phyloP scores from a whole-genome alignment of 2,888 invertebrate genomes.

The Caenorhabditis angaria region DNA sequence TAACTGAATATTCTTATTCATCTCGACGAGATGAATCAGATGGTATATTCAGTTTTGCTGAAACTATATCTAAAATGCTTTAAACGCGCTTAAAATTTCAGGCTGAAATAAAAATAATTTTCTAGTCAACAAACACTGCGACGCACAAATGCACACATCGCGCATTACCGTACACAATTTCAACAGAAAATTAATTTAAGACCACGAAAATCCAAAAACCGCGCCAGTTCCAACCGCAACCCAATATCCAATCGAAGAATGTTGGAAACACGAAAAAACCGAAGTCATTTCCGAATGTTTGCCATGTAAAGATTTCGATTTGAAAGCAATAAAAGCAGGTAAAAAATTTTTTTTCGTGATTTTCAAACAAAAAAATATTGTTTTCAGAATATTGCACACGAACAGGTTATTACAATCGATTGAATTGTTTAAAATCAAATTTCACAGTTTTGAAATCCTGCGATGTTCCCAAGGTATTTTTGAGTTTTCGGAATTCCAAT shows the following conservation, averaged over 20 bases:
- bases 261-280: conserved; percentile 48
- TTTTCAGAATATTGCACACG: conserved; percentile 46
- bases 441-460: conserved; percentile 42
- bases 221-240: conserved; percentile 8
- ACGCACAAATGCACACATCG: not conserved
- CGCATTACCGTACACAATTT: conserved; percentile 7
- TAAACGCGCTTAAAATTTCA: too few relatives aligned
- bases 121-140: too few relatives aligned
- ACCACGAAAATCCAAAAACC: conserved; percentile 3
- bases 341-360: not conserved
- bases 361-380: conserved; percentile 2
- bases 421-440: conserved; percentile 48
- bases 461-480: conserved; percentile 17
- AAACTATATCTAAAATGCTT: too few relatives aligned
- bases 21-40: too few relatives aligned
- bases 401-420: conserved; percentile 50
- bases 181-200: conserved; percentile 16
- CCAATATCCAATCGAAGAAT: conserved; percentile 35
- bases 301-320: conserved; percentile 51
- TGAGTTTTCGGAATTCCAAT: not conserved
- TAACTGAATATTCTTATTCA: too few relatives aligned
- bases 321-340: conserved; percentile 53
- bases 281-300: conserved; percentile 34
- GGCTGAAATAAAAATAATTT: too few relatives aligned
- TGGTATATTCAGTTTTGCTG: too few relatives aligned